Base-by-base conservation (phyloP, 2,888 invertebrate species). In the Stenurella melanura region DNA sequence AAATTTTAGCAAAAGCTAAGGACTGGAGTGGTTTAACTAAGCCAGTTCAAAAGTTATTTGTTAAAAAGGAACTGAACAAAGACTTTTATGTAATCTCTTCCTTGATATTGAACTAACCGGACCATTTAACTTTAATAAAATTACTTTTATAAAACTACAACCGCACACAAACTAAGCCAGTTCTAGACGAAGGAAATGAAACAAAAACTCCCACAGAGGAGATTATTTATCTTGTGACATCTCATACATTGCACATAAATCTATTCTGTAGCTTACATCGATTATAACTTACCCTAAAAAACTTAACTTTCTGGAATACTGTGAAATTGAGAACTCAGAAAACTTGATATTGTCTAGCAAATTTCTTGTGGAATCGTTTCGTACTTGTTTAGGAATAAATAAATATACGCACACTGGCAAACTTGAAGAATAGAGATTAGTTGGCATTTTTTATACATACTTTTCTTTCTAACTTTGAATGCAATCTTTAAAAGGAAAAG, bases 41-140 rank as follows among this genome's bases (percentile, higher is more conserved):
- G 60, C 12, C 15, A 2, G 56, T 56, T 68, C 17, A 1, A 56
- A 34, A 68, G 68, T 68, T 68, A 68, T 68, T 68, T 26, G 68
- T 56, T 68, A 68, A 54, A 68, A 30, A 30, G 17, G 30, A 30
- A 30, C 68, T 30, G 18, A 56, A 56, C 68, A 68, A 68, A 68
- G 26, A 54, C 56, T 57, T 56, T 68, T 42, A 57, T 30, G 26
- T 68, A 68, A 68, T 56, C 68, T 57, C 30, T 57, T 30, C 68
- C 30, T 26, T 68, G 42, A 50, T 54, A 26, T 56, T 18, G 56
- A 30, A 56, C 15, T 26, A 15, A 34, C 34, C 56, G 30, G 56
- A 26, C 56, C 68, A 68, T 68, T 68, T 68, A 68, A 68, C 21
- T 68, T 56, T 30, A 56, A 50, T 19, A 67, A 50, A 67, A 67